These are phyloP conservation scores for Brachypalpus laphriformis DNA, from an alignment of 2,888 invertebrate genomes.

Conservation along the genomic window DNA sequence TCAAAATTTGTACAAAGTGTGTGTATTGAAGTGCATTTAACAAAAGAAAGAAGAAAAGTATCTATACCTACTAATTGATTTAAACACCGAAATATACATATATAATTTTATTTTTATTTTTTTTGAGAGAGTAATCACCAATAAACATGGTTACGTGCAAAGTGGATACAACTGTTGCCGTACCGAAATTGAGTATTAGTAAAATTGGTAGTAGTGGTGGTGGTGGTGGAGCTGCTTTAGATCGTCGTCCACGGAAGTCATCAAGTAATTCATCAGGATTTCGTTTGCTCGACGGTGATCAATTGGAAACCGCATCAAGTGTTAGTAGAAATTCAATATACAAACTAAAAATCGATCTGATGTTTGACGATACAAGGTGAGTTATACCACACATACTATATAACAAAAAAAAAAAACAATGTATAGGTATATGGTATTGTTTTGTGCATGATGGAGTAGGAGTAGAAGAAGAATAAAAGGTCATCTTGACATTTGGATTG, in stretches of 20 bases:
- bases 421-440: neutral
- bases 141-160: slow-evolving; percentile 82
- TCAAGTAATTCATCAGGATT: slow-evolving; percentile 82
- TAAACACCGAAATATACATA: neutral
- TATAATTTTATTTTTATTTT: neutral
- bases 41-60: slow-evolving; percentile 19
- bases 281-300: slow-evolving; percentile 82
- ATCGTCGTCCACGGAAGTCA: slow-evolving; percentile 77
- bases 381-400: slow-evolving; percentile 51
- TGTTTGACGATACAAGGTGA: slow-evolving; percentile 89
- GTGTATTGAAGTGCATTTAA: slow-evolving; percentile 23
- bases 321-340: slow-evolving; percentile 86
- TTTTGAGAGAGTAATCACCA: slow-evolving; percentile 23
- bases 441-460: neutral
- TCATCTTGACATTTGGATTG: slow-evolving; percentile 35
- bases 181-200: slow-evolving; percentile 78
- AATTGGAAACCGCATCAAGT: slow-evolving; percentile 82
- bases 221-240: neutral
- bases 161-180: slow-evolving; percentile 80
- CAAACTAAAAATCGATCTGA: slow-evolving; percentile 93
- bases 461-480: neutral
- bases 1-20: slow-evolving; percentile 51
- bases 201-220: slow-evolving; percentile 52
- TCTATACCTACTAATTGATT: slow-evolving; percentile 31
- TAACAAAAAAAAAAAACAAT: neutral